Conservation (phyloP, 2,797 vertebrate genomes). For the Miichthys miiuy region DNA sequence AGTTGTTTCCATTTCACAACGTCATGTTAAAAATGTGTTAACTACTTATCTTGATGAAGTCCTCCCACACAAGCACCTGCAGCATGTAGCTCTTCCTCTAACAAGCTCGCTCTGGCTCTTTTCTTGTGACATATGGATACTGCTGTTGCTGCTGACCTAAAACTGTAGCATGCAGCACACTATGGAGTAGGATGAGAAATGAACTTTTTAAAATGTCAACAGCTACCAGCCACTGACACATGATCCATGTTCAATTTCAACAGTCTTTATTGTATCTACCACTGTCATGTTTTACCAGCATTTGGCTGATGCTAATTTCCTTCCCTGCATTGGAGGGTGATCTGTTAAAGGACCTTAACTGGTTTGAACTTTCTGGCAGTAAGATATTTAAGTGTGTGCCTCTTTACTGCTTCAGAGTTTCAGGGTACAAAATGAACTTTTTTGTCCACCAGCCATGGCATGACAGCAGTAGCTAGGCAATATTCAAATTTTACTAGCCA, state of each 20-base stretch:
- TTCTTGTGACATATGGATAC: neutral
- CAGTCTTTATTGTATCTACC: too few relatives aligned
- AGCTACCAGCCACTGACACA: too few relatives aligned
- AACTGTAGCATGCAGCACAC: neutral
- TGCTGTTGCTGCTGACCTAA: conserved; percentile 8
- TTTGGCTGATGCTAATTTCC: too few relatives aligned
- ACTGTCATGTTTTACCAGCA: too few relatives aligned
- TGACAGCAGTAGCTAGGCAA: too few relatives aligned
- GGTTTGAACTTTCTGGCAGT: conserved; percentile 1
- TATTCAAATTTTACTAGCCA: too few relatives aligned
- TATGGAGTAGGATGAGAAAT: too few relatives aligned
- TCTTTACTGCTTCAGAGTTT: conserved; percentile 9
- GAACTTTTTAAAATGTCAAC: too few relatives aligned
- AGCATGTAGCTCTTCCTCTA: neutral
- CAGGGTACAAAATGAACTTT: too few relatives aligned
- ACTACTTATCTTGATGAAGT: neutral
- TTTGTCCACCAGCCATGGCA: too few relatives aligned
- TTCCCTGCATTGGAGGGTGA: neutral
- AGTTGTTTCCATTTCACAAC: neutral
- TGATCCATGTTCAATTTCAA: too few relatives aligned
- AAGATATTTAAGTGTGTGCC: neutral
- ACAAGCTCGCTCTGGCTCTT: neutral
- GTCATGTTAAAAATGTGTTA: neutral
- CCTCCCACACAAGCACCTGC: neutral
- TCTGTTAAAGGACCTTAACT: neutral